These are phyloP conservation scores for Zoanthus sociatus DNA, from an alignment of 92 coral and sea anemone species.

Conservation along the genomic window DNA sequence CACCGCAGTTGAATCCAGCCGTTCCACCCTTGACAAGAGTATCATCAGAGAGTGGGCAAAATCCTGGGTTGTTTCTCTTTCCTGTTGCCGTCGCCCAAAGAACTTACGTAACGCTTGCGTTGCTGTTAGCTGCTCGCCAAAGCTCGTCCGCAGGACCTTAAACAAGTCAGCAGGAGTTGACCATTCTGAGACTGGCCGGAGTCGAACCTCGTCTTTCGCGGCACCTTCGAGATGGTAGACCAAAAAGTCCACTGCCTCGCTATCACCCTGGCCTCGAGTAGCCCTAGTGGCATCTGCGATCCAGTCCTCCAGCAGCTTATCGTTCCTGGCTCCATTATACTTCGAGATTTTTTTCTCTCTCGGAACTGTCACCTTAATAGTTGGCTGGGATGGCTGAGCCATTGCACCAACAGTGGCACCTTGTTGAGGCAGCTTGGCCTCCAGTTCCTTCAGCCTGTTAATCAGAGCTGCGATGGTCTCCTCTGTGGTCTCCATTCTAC, in stretches of 20 bases:
- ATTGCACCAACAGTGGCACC: neutral
- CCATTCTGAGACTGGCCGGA: conserved; percentile 60
- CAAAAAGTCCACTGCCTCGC: conserved; percentile 61
- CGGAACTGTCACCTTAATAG: conserved; percentile 50
- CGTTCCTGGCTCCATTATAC: conserved; percentile 59
- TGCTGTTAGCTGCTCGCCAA: conserved; percentile 67
- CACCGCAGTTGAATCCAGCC: conserved; percentile 6
- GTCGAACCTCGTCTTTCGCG: conserved; percentile 61
- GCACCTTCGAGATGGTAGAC: conserved; percentile 49
- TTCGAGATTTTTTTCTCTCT: conserved; percentile 47
- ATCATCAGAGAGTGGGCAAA: conserved; percentile 72
- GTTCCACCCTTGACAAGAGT: conserved; percentile 54
- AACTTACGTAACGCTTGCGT: conserved; percentile 67
- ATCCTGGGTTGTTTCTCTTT: conserved; percentile 57
- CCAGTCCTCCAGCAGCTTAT: conserved; percentile 65
- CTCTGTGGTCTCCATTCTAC: conserved; percentile 21
- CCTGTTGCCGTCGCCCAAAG: conserved; percentile 61
- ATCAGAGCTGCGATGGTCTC: conserved; percentile 18
- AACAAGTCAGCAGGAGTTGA: conserved; percentile 53
- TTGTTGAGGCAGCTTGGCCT: conserved; percentile 46
- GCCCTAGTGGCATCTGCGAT: conserved; percentile 67
- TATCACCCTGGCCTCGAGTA: conserved; percentile 42
- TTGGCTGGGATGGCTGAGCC: neutral
- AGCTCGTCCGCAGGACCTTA: conserved; percentile 53
- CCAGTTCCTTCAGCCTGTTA: conserved; percentile 45